These are phyloP conservation scores for Drosophila teissieri DNA, from an alignment of 1,140 invertebrate genomes.

Conservation along the genomic window DNA sequence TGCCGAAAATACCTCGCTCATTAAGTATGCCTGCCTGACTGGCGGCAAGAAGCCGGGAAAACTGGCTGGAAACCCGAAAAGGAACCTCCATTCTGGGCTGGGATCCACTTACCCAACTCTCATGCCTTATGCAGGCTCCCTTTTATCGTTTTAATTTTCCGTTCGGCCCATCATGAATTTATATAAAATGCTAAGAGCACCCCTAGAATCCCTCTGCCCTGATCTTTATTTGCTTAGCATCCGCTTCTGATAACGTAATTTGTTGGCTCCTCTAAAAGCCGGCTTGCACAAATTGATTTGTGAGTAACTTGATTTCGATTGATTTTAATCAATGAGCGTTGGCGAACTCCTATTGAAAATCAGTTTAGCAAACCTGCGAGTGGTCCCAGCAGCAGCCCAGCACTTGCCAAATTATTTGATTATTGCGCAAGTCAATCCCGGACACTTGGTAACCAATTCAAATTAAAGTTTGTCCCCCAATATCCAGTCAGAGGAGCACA, in stretches of 20 bases:
- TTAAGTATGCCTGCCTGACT: constrained; percentile 57
- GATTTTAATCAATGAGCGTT: constrained; percentile 60
- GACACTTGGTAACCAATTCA: constrained; percentile 43
- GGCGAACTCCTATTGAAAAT: not conserved
- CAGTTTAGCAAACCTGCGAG: constrained; percentile 6
- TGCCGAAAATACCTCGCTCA: constrained; percentile 31
- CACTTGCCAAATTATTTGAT: constrained; percentile 48
- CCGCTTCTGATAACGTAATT: constrained; percentile 39
- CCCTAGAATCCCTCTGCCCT: constrained; percentile 8
- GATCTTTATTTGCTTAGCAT: constrained; percentile 24
- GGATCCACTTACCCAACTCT: not conserved
- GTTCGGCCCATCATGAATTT: constrained; percentile 27
- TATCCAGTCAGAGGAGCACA: constrained; percentile 20
- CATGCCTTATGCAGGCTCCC: constrained; percentile 24
- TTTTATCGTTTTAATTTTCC: constrained; percentile 61
- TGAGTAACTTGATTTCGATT: constrained; percentile 72
- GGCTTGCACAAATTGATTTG: constrained; percentile 66
- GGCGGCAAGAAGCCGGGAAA: not conserved
- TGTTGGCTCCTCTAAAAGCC: constrained; percentile 15
- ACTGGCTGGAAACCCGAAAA: not conserved
- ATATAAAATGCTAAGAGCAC: constrained; percentile 29
- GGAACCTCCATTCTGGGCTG: constrained; percentile 1
- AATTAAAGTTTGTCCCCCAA: constrained; percentile 35
- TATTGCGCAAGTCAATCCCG: constrained; percentile 32
- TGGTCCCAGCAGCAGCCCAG: not conserved